Conservation (phyloP, 2,797 vertebrate genomes). For the Mus minutoides region DNA sequence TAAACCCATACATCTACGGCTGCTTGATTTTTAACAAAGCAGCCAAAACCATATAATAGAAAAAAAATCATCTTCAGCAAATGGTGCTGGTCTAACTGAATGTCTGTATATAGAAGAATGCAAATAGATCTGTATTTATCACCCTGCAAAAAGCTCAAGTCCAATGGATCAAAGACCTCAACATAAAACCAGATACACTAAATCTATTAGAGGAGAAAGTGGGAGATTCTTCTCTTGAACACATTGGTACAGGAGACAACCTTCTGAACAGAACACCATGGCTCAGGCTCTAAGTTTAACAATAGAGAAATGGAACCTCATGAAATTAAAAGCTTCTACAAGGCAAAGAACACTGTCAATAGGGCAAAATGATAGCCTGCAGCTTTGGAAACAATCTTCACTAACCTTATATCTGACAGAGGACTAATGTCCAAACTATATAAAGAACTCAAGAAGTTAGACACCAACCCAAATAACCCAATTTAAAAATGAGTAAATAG, state of each 20-base stretch:
- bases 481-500: neutral
- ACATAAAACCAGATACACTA: neutral
- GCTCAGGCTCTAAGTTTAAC: neutral
- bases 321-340: neutral
- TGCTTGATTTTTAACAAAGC: neutral
- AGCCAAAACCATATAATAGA: neutral
- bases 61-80: neutral
- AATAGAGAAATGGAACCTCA: neutral
- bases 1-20: neutral
- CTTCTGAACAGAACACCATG: neutral
- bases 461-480: neutral
- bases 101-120: neutral
- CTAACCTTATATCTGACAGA: neutral
- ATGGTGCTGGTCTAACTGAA: neutral
- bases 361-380: neutral
- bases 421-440: neutral
- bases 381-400: neutral
- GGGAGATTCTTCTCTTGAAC: neutral
- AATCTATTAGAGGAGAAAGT: neutral
- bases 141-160: neutral
- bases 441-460: neutral
- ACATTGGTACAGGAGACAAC: neutral
- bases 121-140: neutral
- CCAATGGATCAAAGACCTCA: neutral
- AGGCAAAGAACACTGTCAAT: neutral